These are phyloP conservation scores for Eupsittula cactorum DNA, from an alignment of 2,113 vertebrate genomes.

Conservation along the genomic window DNA sequence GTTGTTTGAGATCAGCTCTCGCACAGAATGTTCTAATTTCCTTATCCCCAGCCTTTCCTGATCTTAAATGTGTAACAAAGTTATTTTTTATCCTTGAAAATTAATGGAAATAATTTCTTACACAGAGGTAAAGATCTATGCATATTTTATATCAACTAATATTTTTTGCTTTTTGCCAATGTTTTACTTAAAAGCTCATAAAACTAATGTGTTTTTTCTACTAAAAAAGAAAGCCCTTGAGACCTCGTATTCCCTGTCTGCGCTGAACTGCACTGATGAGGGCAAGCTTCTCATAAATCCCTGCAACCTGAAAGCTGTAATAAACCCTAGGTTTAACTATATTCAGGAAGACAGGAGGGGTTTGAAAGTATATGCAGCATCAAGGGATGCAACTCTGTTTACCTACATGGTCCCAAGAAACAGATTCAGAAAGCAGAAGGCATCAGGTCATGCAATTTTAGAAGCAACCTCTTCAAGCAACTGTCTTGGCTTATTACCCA, in stretches of 20 bases:
- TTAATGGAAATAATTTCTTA: conserved; percentile 8
- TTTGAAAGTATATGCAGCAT: not conserved
- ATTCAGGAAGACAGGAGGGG: not conserved
- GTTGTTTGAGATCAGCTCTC: not conserved
- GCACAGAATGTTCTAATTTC: not conserved
- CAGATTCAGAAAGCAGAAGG: not conserved
- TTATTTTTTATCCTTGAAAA: conserved; percentile 31
- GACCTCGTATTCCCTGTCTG: not conserved
- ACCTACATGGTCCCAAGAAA: not conserved
- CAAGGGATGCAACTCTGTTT: not conserved
- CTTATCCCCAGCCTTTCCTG: not conserved
- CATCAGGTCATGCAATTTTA: not conserved
- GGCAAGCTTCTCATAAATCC: conserved; percentile 16
- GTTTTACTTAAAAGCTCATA: conserved; percentile 42
- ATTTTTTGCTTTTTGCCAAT: conserved; percentile 14
- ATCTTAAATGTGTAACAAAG: not conserved
- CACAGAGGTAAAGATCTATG: not conserved
- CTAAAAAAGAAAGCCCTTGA: conserved; percentile 31
- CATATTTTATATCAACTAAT: not conserved
- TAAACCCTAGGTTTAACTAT: not conserved
- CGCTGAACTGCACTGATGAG: not conserved
- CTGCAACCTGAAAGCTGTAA: not conserved
- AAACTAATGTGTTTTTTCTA: conserved; percentile 5
- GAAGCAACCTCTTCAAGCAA: not conserved
- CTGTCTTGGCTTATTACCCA: not conserved